Evolutionary conservation across 2,888 invertebrate genomes (phyloP), one percentile per base, ranked within the genome.

Genomic region (Cryptocephalus primarius): DNA sequence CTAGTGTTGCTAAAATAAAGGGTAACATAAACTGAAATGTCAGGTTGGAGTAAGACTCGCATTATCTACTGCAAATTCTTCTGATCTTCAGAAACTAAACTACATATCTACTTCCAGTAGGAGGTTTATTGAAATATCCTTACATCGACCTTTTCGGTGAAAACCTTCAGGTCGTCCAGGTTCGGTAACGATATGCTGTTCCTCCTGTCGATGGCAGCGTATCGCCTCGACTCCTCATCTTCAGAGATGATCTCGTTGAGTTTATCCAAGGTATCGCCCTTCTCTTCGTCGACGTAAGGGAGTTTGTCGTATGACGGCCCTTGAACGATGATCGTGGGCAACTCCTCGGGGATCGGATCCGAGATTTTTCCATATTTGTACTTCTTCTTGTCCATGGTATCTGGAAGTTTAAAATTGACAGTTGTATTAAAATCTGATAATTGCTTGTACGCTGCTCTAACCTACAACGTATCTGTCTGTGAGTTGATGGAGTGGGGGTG

Each of bases 171-270:
- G 44, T 81, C 79, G 60, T 84, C 80, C 48, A 88, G 71, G 54
- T 75, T 77, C 3, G 88, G 88, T 74, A 88, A 75, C 2, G 87
- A 86, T 51, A 84, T 81, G 2, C 85, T 85, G 55, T 84, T 83
- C 54, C 83, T 76, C 43, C 85, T 73, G n/a, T 48, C 48, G 43
- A 79, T 62, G 22, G 22, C 2, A 6, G 22, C 22, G 22, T 22
- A 22, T 8, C 56, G 53, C 4, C 48, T 42, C 8, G 22, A 33
- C 32, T 45, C 42, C 14, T 22, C 42, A 6, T 38, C 45, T 12
- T 43, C 40, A 8, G 33, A 45, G 32, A 46, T 32, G 22, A 34
- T 47, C 14, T 44, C 39, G n/a, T 42, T 42, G 32, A n/a, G 40
- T 9, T 39, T 39, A 34, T 38, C 41, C 31, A 9, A 13, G 33